Evolutionary conservation across 2,888 invertebrate species (phyloP), one percentile per base, ranked within the genome.

Genomic region (Calameuta idolon): DNA sequence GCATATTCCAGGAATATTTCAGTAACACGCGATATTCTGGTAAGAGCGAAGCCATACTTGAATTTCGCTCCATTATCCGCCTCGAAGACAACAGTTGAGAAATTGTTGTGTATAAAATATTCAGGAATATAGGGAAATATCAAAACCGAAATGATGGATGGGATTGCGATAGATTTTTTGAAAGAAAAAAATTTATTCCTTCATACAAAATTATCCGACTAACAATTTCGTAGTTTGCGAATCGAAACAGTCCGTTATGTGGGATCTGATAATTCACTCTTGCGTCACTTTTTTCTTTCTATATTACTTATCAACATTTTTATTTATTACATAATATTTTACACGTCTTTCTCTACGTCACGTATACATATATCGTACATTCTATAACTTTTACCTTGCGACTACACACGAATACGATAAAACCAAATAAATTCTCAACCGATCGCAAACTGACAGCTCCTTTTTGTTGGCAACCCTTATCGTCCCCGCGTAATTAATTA

Each of bases 1-100:
- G 84, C 85, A 87, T 88, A 88, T 89, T 89, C 87, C 82, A 76
- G 83, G 88, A 88, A 89, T 86, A 87, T 88, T 88, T 85, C 82
- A 85, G 81, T 79, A 76, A 83, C 89, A 89, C 89, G 89, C 89
- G 88, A 89, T 88, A 83, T 84, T 83, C 83, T 81, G 81, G 80
- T 69, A 31, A 34, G 15, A 12, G 71, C 71, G 71, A 71, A 34
- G 71, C 71, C 71, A 71, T 34, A 11, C 71, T 34, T 34, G 31
- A 71, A 71, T 71, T 71, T 34, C 31, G 71, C 71, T 34, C 31
- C 33, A 23, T 71, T 71, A 55, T 55, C 2, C 23, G 55, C 1
- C 55, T 55, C 15, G 55, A 55, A 55, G 55, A 55, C 23, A 55
- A 55, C 55, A 55, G 55, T 55, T 23, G 55, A 23, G 23, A 55